Percentiles rank a stretch among this genome's conserved stretches.
Evolutionary conservation across 2,888 invertebrate genomes (phyloP).

Genomic region (Salticus scenicus): DNA sequence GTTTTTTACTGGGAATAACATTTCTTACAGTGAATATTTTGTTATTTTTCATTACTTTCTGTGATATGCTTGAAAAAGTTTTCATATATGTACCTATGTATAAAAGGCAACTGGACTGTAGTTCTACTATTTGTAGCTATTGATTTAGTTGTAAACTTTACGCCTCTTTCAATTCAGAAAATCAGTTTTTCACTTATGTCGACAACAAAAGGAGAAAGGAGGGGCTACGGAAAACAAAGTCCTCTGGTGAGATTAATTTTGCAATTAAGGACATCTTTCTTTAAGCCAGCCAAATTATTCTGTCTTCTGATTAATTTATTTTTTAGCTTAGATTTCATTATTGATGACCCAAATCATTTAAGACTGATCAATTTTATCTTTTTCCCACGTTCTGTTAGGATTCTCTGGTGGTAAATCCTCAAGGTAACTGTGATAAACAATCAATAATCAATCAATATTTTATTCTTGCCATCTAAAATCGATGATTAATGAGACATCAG

Average conservation of each 20-base stretch:
- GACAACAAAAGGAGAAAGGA: too few species aligned
- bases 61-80: too few species aligned
- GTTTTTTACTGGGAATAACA: too few species aligned
- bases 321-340: neutral
- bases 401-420: neutral
- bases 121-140: too few species aligned
- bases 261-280: neutral
- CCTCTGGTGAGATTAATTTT: neutral
- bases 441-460: neutral
- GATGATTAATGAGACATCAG: neutral
- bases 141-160: too few species aligned
- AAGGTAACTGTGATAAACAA: neutral
- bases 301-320: neutral
- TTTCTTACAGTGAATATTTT: too few species aligned
- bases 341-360: neutral
- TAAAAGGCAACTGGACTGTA: too few species aligned
- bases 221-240: too few species aligned
- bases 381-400: neutral
- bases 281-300: neutral
- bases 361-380: neutral
- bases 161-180: too few species aligned
- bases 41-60: too few species aligned
- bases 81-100: too few species aligned
- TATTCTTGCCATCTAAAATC: neutral
- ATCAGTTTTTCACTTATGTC: too few species aligned